Percentiles rank a stretch among this genome's conserved stretches.
phyloP scores from a whole-genome alignment of 2,888 invertebrate genomes.

The Dasypogon diadema region DNA sequence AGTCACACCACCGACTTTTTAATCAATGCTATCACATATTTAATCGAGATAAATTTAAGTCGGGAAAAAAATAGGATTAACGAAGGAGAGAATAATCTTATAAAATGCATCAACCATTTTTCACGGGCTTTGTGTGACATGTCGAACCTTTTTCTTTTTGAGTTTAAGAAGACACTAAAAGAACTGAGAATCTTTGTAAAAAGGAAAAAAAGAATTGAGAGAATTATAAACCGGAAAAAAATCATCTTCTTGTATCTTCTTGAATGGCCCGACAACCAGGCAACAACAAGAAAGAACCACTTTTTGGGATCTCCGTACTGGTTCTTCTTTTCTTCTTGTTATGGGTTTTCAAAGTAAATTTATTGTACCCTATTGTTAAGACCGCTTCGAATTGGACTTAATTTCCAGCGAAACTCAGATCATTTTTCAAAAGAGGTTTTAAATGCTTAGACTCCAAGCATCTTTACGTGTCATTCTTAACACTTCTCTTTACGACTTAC shows the following conservation, averaged over 20 bases:
- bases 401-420: constrained; percentile 40
- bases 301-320: constrained; percentile 19
- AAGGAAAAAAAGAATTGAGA: background rate
- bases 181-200: constrained; percentile 23
- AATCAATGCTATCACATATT: constrained; percentile 53
- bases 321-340: constrained; percentile 5
- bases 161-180: background rate
- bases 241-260: constrained; percentile 19
- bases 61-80: constrained; percentile 49
- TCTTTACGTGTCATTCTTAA: constrained; percentile 55
- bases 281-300: constrained; percentile 10
- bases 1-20: constrained; percentile 54
- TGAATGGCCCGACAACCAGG: background rate
- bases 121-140: constrained; percentile 54
- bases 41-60: constrained; percentile 51
- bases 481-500: constrained; percentile 52
- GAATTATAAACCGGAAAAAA: constrained; percentile 3
- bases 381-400: constrained; percentile 50
- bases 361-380: constrained; percentile 48
- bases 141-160: constrained; percentile 51
- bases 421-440: constrained; percentile 42
- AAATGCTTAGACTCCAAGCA: constrained; percentile 29
- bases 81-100: constrained; percentile 7
- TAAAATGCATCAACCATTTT: constrained; percentile 53
- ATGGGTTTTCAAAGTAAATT: constrained; percentile 32